phyloP scores from a whole-genome alignment of 2,113 vertebrate genomes.

The Lates calcarifer region DNA sequence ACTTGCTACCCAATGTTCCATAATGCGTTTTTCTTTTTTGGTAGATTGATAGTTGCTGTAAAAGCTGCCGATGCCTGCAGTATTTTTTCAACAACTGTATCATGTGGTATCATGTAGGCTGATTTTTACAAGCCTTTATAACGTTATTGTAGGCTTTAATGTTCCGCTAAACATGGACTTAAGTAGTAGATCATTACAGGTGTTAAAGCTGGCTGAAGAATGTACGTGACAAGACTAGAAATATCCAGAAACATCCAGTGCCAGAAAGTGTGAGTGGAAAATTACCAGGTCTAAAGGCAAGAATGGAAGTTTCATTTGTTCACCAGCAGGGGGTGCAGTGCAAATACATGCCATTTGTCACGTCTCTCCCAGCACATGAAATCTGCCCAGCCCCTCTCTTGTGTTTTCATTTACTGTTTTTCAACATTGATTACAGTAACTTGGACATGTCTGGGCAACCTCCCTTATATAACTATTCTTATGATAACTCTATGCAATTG shows the following conservation, averaged over 20 bases:
- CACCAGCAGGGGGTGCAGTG: slow-evolving; percentile 65
- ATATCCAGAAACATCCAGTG: slow-evolving; percentile 57
- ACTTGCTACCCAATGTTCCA: not conserved
- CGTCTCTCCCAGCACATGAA: not conserved
- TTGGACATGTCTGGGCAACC: slow-evolving; percentile 49
- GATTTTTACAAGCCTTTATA: not conserved
- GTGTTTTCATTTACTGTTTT: slow-evolving; percentile 1
- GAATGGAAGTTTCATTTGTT: not conserved
- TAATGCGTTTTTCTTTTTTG: not conserved
- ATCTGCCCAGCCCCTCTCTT: not conserved
- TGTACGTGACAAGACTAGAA: slow-evolving; percentile 30
- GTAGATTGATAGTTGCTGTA: not conserved
- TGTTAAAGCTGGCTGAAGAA: not conserved
- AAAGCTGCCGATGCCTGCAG: not conserved
- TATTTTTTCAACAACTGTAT: not conserved
- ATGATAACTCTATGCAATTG: slow-evolving; percentile 11
- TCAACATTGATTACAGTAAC: slow-evolving; percentile 14
- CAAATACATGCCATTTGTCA: slow-evolving; percentile 34
- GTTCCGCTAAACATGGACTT: not conserved
- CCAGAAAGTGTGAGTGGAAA: slow-evolving; percentile 69
- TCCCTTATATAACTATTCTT: slow-evolving; percentile 38
- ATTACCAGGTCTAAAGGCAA: slow-evolving; percentile 46
- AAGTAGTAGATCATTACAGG: not conserved
- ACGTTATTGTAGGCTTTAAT: not conserved
- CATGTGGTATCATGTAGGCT: not conserved